A percentile compares a stretch with the other conserved stretches of the same genome.
phyloP scores from a whole-genome alignment of 2,113 vertebrate genomes.

The Pteropus alecto region DNA sequence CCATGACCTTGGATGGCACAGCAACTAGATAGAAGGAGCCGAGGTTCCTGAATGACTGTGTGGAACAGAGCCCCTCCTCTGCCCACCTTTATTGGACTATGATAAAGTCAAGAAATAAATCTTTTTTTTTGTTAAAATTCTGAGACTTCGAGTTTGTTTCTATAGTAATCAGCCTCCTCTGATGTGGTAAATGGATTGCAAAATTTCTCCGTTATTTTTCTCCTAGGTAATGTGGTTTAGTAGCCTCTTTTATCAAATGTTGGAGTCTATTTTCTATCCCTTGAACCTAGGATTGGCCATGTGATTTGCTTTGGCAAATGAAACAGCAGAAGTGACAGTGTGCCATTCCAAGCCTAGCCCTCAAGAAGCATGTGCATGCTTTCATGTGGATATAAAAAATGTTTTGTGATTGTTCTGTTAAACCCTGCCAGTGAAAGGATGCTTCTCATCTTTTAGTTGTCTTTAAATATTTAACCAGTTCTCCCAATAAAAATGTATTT shows the following conservation, averaged over 20 bases:
- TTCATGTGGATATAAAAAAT: not conserved
- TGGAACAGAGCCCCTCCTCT: not conserved
- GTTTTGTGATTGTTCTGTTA: not conserved
- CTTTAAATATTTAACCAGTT: constrained; percentile 25
- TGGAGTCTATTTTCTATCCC: constrained; percentile 4
- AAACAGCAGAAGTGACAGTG: constrained; percentile 11
- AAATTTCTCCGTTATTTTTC: constrained; percentile 10
- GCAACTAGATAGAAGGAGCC: not conserved
- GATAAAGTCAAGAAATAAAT: constrained; percentile 27
- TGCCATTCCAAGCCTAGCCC: not conserved
- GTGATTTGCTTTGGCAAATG: not conserved
- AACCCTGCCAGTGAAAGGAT: not conserved
- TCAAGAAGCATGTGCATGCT: not conserved
- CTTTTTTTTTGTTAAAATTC: not conserved
- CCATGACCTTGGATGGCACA: not conserved
- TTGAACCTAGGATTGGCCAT: not conserved
- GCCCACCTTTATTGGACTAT: not conserved
- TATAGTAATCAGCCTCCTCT: not conserved
- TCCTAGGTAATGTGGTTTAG: not conserved
- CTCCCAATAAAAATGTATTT: constrained; percentile 1
- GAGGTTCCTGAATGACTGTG: not conserved
- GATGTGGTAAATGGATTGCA: not conserved
- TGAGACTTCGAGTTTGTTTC: not conserved
- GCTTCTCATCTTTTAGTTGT: not conserved
- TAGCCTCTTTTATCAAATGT: not conserved